Base-by-base conservation (phyloP, 53 echinoderm and acorn worm genomes). In the Arbacia lixula region DNA sequence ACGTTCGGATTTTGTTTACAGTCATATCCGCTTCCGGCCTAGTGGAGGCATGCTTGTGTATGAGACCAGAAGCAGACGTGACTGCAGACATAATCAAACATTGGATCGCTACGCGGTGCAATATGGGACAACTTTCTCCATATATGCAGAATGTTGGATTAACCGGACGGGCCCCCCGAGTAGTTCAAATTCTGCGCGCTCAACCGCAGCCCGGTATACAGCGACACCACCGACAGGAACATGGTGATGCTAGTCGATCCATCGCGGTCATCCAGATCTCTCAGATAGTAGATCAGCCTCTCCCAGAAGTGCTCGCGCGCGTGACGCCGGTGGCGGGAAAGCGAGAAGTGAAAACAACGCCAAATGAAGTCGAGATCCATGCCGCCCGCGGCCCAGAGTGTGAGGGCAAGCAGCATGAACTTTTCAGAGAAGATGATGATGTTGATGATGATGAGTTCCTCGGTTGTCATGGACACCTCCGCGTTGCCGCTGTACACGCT, bases 251-350 rank as follows among this genome's bases (percentile, higher is more conserved):
- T 72, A 14, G 60, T 79, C 2, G 39, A 27, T 19, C 17, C 38
- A 4, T 72, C 72, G 16, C 87, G 56, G 9, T 85, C 84, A 17
- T 90, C 40, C 32, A 90, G 72, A 60, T 93, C 90, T 21, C 36
- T 69, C 2, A 87, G 58, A 42, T 87, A 93, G 36, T 72, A 67
- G 33, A 71, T 65, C 20, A 91, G 64, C 1, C 83, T 86, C 53
- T 91, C 78, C 94, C 94, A 94, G 71, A 94, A 94, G 6, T 66
- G 60, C 58, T 94, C 91, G 1, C 87, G 85, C 25, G 83, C 57
- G 14, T 53, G 62, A 6, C 57, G 84, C 20, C 89, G 86, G 42
- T 80, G 86, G 36, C 87, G 87, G 17, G 89, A 89, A 56, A 94
- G 87, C 20, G 94, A 85, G 72, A 85, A 80, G 3, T 61, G 67